Base-by-base conservation (phyloP, 2,797 vertebrate genomes). In the Macrochelys suwanniensis region DNA sequence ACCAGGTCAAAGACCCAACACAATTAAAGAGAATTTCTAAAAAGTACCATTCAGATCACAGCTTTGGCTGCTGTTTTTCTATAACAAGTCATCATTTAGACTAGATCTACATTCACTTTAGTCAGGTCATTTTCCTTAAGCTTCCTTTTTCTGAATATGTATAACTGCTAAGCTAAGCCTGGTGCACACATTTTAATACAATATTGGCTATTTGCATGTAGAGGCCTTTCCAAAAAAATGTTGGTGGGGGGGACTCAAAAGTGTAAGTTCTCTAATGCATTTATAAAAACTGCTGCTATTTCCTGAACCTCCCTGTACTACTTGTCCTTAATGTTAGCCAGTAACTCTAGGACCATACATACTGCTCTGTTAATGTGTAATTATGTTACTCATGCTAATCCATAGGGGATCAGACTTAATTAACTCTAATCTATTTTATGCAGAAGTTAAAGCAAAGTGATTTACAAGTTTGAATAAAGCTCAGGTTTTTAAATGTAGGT, bases 401-500 rank as follows among this genome's bases (percentile, higher is more conserved):
- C 92, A 37, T 94, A 95, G 94, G 96, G 87, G 94, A 95, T 95
- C 97, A 97, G 93, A 94, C 65, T 97, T 97, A 91, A 97, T 97
- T 97, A 97, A 95, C 90, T 94, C 85, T 95, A 92, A 94, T 94
- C 92, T 96, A 49, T 94, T 94, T 97, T 87, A 93, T 89, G 85
- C 77, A 95, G 90, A 87, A 19, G 0, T 90, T 96, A 93, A 95
- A 96, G 51, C 5, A 96, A 97, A 94, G 96, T 97, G 97, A 95
- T 94, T 97, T 95, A 91, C 87, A 93, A 85, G 51, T 87, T 97
- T 97, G 97, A 97, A 92, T 97, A 97, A 96, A 95, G 87, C 49
- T 84, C 42, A 86, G 23, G 59, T 89, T 95, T 71, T 95, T 95
- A 97, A 97, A 95, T 95, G 91, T 90, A 94, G 92, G 94, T 94